Percentiles rank a stretch among this genome's conserved stretches.
Evolutionary conservation across 1,140 invertebrate species (phyloP).

Genomic region (Psilanteris sp.): DNA sequence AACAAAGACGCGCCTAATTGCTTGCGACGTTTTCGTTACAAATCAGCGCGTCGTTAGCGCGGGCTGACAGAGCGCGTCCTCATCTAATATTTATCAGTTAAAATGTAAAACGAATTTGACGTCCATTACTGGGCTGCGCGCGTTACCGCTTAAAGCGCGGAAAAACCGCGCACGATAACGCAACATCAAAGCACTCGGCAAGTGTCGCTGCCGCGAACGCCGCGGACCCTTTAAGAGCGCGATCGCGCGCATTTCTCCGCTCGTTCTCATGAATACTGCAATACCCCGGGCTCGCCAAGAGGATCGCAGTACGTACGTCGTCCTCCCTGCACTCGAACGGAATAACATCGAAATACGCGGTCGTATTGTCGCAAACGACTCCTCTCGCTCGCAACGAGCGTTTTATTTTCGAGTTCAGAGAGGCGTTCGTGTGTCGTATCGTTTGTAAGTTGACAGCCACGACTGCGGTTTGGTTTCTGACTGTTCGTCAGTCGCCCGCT

Average conservation of each 20-base stretch:
- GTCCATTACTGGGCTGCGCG: conserved; percentile 42
- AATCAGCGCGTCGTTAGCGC: background rate
- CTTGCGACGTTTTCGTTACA: too few relatives aligned
- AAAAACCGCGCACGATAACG: conserved; percentile 48
- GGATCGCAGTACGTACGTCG: conserved; percentile 47
- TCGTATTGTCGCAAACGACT: conserved; percentile 51
- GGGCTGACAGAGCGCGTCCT: too few relatives aligned
- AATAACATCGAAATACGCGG: conserved; percentile 44
- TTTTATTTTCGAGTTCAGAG: conserved; percentile 41
- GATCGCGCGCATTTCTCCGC: conserved; percentile 64
- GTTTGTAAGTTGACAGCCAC: conserved; percentile 74
- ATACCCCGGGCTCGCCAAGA: conserved; percentile 29
- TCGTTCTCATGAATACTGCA: conserved; percentile 72
- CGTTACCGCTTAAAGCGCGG: conserved; percentile 38
- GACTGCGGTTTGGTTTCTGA: conserved; percentile 64
- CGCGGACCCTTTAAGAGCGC: conserved; percentile 64
- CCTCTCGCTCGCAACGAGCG: conserved; percentile 9
- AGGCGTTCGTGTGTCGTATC: conserved; percentile 69
- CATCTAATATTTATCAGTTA: conserved; percentile 45
- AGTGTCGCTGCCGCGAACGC: conserved; percentile 58
- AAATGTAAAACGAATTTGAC: conserved; percentile 51
- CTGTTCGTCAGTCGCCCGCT: conserved; percentile 67
- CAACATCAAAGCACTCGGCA: conserved; percentile 52
- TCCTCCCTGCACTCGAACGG: conserved; percentile 20
- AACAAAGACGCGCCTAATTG: too few relatives aligned